A percentile compares a stretch with the other conserved stretches of the same genome.
phyloP scores from a whole-genome alignment of 1,140 invertebrate species.

The Drosophila sp. region DNA sequence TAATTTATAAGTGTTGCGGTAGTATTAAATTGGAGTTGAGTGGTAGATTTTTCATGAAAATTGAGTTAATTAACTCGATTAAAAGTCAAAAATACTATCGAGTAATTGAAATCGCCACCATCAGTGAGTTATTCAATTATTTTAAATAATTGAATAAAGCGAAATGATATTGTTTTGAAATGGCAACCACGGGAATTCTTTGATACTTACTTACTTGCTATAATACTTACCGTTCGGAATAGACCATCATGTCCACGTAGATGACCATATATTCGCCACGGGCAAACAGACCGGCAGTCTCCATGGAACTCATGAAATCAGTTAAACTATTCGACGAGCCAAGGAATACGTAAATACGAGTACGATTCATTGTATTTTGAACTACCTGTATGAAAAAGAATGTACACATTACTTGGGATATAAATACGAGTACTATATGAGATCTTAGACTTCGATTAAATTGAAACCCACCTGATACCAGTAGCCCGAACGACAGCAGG shows the following conservation, averaged over 20 bases:
- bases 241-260: constrained; percentile 95
- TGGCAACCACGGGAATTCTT: too few relatives aligned
- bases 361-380: constrained; percentile 94
- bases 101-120: too few relatives aligned
- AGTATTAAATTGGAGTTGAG: too few relatives aligned
- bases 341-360: constrained; percentile 97
- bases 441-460: background rate
- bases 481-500: constrained; percentile 90
- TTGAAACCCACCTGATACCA: constrained; percentile 89
- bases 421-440: too few relatives aligned
- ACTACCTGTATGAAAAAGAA: constrained; percentile 86
- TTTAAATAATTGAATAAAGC: too few relatives aligned
- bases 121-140: too few relatives aligned
- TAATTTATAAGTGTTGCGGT: too few relatives aligned
- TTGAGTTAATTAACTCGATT: too few relatives aligned
- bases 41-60: too few relatives aligned
- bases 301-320: constrained; percentile 96
- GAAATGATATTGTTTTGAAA: too few relatives aligned
- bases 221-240: constrained; percentile 83
- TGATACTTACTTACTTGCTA: background rate
- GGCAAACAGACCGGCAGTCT: constrained; percentile 92
- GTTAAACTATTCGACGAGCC: constrained; percentile 92
- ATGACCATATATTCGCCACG: constrained; percentile 98
- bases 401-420: too few relatives aligned
- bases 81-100: too few relatives aligned